Conservation (phyloP, 2,888 invertebrate species). For the Coleophora deauratella region DNA sequence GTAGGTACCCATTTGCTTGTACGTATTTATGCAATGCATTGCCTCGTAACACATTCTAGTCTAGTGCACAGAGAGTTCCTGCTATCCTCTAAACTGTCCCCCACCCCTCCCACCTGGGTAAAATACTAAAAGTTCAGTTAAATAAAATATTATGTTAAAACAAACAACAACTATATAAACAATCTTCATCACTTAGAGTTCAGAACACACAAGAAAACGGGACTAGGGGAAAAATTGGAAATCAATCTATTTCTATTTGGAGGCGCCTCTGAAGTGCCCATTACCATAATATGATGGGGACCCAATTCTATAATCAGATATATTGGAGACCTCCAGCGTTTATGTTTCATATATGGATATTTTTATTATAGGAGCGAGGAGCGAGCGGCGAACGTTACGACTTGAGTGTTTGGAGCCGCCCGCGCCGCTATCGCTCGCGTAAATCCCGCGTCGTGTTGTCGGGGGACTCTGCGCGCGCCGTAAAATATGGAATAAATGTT, state of each 20-base stretch:
- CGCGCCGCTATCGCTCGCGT: slow-evolving; percentile 3
- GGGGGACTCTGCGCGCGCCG: background rate
- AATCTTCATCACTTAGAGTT: no score
- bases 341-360: slow-evolving; percentile 47
- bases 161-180: no score
- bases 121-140: no score
- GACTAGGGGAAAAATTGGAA: slow-evolving; percentile 45
- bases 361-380: slow-evolving; percentile 46
- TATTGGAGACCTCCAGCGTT: slow-evolving; percentile 40
- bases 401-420: slow-evolving; percentile 25
- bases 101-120: no score
- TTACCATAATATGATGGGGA: slow-evolving; percentile 60
- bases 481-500: background rate
- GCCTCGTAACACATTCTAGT: no score
- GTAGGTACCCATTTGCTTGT: no score
- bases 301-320: slow-evolving; percentile 62
- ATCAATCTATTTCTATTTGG: slow-evolving; percentile 63
- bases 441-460: background rate
- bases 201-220: slow-evolving; percentile 5
- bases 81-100: no score
- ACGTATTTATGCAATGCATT: no score
- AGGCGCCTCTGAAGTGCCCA: slow-evolving; percentile 50
- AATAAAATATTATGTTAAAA: no score
- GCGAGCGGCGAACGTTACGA: slow-evolving; percentile 29
- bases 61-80: no score